Conservation (phyloP, 2,888 invertebrate species). For the Beris chalybata region DNA sequence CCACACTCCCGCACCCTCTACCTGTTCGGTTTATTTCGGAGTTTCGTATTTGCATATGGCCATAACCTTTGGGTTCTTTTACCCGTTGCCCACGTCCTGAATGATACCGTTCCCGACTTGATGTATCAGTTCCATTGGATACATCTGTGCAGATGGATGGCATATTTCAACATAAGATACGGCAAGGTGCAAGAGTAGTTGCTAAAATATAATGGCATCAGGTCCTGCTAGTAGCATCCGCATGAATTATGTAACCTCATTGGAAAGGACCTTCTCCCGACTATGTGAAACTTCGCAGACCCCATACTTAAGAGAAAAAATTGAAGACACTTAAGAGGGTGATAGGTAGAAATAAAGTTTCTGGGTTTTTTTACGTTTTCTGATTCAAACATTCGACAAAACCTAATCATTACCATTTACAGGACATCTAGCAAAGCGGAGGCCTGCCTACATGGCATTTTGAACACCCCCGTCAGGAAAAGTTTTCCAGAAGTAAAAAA, state of each 20-base stretch:
- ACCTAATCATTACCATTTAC: constrained; percentile 20
- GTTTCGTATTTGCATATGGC: constrained; percentile 2
- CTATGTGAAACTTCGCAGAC: constrained; percentile 8
- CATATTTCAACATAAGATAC: constrained; percentile 6
- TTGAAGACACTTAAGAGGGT: constrained; percentile 8
- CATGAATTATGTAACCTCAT: constrained; percentile 23
- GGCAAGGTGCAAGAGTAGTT: neutral
- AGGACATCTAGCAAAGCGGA: neutral
- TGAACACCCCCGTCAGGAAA: constrained; percentile 16
- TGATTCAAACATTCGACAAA: constrained; percentile 6
- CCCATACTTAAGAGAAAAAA: constrained; percentile 2
- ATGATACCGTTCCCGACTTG: constrained; percentile 21
- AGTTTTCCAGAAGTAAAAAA: constrained; percentile 26
- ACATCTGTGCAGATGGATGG: constrained; percentile 30
- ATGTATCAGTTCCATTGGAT: constrained; percentile 32
- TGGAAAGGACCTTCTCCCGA: constrained; percentile 1
- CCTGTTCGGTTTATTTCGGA: neutral
- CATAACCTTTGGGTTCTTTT: neutral
- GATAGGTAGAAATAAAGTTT: constrained; percentile 7
- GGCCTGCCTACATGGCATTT: neutral
- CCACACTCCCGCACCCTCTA: neutral
- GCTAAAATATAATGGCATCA: neutral
- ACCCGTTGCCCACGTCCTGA: neutral
- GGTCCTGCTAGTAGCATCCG: neutral
- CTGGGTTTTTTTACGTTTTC: neutral